A percentile compares a stretch with the other conserved stretches of the same genome.
Conservation (phyloP, 53 echinoderm and acorn worm species). For the Crossaster papposus region DNA sequence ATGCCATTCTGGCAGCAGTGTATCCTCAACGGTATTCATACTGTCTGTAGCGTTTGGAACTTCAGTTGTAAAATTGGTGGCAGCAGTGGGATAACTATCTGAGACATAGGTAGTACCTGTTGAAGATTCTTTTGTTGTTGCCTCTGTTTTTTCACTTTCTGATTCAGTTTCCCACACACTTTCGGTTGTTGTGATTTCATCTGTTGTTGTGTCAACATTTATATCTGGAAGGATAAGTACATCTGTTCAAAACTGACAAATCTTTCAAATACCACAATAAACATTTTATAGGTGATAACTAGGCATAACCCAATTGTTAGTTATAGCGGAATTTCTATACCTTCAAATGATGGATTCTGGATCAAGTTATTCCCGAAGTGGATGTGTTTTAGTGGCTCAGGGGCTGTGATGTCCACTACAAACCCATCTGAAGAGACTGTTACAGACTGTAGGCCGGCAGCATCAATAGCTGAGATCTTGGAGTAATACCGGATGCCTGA, state of each 20-base stretch:
- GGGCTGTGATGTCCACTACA: slow-evolving; percentile 51
- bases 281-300: too few species aligned
- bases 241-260: too few species aligned
- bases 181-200: neutral
- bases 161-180: neutral
- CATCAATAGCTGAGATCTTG: slow-evolving; percentile 55
- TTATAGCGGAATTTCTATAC: neutral
- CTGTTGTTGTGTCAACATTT: neutral
- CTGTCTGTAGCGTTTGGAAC: neutral
- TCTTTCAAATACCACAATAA: too few species aligned
- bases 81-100: neutral
- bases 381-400: slow-evolving; percentile 5
- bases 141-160: too few species aligned
- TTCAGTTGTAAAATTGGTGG: neutral
- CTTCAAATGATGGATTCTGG: slow-evolving; percentile 66
- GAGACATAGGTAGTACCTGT: neutral
- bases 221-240: neutral
- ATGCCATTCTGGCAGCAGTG: neutral
- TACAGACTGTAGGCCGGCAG: slow-evolving; percentile 49
- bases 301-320: neutral
- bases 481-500: slow-evolving; percentile 52
- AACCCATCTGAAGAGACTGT: slow-evolving; percentile 50
- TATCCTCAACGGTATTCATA: neutral
- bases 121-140: neutral
- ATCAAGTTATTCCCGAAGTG: slow-evolving; percentile 41